Evolutionary conservation across 2,888 invertebrate species (phyloP).

Genomic region (Alloscopus bannaensis): DNA sequence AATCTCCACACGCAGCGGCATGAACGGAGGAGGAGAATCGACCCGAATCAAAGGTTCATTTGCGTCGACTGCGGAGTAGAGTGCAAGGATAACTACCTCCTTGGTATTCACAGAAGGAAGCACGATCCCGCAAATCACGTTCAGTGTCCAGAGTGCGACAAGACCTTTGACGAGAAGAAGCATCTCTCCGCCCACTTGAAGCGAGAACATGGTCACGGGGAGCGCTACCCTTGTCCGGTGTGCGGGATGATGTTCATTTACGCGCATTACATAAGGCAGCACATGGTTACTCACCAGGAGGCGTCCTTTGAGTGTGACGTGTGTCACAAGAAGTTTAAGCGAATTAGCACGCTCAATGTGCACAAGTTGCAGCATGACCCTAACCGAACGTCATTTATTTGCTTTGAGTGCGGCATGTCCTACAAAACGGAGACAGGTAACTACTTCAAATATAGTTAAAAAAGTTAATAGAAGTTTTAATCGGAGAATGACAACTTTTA

Average conservation of each 20-base stretch:
- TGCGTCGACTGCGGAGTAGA: conserved; percentile 27
- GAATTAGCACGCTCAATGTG: neutral
- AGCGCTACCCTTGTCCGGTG: conserved; percentile 10
- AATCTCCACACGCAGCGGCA: neutral
- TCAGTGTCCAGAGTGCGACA: conserved; percentile 12
- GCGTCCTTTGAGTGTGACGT: conserved; percentile 8
- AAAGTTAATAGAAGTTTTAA: too few relatives aligned
- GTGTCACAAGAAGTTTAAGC: conserved; percentile 9
- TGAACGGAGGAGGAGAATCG: neutral
- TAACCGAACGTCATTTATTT: neutral
- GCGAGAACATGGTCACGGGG: conserved; percentile 15
- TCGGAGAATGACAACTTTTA: too few relatives aligned
- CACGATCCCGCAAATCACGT: conserved; percentile 13
- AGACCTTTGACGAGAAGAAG: neutral
- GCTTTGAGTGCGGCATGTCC: conserved; percentile 23
- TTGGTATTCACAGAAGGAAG: neutral
- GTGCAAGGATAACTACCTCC: neutral
- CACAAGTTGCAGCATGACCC: conserved; percentile 12
- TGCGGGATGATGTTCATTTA: conserved; percentile 16
- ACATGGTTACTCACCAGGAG: neutral
- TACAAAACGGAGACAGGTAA: conserved; percentile 13
- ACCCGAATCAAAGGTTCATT: neutral
- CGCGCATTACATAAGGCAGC: neutral
- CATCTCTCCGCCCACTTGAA: conserved; percentile 5
- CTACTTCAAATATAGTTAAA: neutral